Percentiles rank a stretch among this genome's conserved stretches.
These are phyloP conservation scores for Ernsta delagoae DNA, from an alignment of 2,888 invertebrate species.

Conservation along the genomic window DNA sequence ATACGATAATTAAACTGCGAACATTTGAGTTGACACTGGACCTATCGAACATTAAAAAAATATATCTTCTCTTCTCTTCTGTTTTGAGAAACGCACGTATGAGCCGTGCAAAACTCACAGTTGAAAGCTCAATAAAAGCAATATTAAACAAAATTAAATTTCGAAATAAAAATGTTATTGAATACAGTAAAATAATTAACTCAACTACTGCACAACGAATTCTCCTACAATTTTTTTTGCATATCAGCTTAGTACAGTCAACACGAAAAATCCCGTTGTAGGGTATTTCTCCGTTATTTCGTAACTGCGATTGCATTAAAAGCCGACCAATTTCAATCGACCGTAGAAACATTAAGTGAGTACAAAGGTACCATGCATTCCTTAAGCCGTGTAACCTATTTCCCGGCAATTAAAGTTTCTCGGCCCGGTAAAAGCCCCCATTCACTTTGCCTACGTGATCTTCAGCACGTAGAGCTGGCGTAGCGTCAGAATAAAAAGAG, in stretches of 20 bases:
- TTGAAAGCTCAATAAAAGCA: too few species aligned
- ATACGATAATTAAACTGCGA: too few species aligned
- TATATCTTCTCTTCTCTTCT: too few species aligned
- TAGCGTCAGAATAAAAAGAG: slow-evolving; percentile 44
- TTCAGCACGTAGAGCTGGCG: slow-evolving; percentile 43
- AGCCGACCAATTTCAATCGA: slow-evolving; percentile 5
- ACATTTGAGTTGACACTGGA: too few species aligned
- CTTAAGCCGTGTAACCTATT: slow-evolving; percentile 28
- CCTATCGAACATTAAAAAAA: too few species aligned
- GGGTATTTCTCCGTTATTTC: background rate
- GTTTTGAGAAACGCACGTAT: too few species aligned
- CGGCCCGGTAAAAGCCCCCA: slow-evolving; percentile 41
- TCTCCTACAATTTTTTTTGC: too few species aligned
- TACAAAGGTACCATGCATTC: slow-evolving; percentile 2
- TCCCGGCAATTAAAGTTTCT: slow-evolving; percentile 40
- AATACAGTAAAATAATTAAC: too few species aligned
- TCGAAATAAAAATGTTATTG: too few species aligned
- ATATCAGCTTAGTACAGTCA: background rate
- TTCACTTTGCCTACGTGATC: slow-evolving; percentile 50
- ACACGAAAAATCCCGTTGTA: background rate
- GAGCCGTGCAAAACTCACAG: too few species aligned
- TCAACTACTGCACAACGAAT: too few species aligned
- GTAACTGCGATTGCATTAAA: background rate
- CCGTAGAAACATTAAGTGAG: background rate
- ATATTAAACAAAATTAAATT: too few species aligned